Evolutionary conservation across 2,797 vertebrate genomes (phyloP), one percentile per base, ranked within the genome.

Genomic region (Aphelocoma californica): DNA sequence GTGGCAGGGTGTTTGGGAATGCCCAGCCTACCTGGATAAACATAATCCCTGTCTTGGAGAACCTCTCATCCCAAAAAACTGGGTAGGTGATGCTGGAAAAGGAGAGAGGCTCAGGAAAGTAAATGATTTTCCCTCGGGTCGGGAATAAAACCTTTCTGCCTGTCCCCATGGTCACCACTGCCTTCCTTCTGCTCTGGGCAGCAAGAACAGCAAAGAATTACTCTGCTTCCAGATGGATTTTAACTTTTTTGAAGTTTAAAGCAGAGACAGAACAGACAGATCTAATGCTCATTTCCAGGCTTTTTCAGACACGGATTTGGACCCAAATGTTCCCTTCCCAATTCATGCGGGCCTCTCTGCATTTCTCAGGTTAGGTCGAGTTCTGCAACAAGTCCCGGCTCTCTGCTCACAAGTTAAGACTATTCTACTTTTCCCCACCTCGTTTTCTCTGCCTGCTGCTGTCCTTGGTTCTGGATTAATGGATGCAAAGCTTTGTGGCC

Each of bases 391-490:
- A 71, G 61, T 40, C 25, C 29, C 56, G 54, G 44, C 12, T 21
- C 51, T 77, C 40, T 51, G 31, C 16, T 67, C 54, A 9, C 45
- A 26, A 26, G 62, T 62, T 74, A 54, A 72, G 14, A 48, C 9
- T 50, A 23, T 44, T 67, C 69, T 23, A 18, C 12, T 13, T 53
- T 74, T 69, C 21, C 9, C 9, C 3, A 14, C 12, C 28, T 34
- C 20, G 20, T 61, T 93, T 86, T 90, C 45, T 83, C 80, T 79
- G 67, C 81, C 93, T 90, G 70, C 75, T 90, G 92, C 86, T 96
- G 88, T 88, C 92, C 93, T 93, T 80, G 50, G 61, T 88, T 79
- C 70, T 90, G 93, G 34, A 97, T 94, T 94, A 91, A 88, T 51
- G 84, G 84, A 29, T 53, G 88, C 56, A 66, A 45, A 62, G 77